Evolutionary conservation across 2,888 invertebrate species (phyloP).

Genomic region (Sarcophaga caerulescens): DNA sequence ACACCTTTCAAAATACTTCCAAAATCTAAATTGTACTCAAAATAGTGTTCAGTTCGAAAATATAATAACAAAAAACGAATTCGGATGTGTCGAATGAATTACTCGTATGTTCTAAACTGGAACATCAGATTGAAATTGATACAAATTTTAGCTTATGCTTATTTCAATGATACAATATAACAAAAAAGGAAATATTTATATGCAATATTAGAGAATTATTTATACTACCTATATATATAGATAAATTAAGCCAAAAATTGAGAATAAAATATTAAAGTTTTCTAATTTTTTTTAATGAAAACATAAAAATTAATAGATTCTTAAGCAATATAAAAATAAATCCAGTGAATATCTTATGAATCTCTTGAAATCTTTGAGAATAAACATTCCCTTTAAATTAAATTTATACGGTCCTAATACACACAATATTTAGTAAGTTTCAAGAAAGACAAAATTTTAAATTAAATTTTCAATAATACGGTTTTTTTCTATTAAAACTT

Average conservation of each 20-base stretch:
- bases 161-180: background rate
- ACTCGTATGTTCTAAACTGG: background rate
- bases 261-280: slow-evolving; percentile 14
- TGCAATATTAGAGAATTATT: slow-evolving; percentile 60
- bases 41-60: slow-evolving; percentile 39
- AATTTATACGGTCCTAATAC: background rate
- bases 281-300: background rate
- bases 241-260: slow-evolving; percentile 48
- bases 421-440: slow-evolving; percentile 24
- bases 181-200: slow-evolving; percentile 12
- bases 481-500: too few relatives aligned
- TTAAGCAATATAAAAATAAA: background rate
- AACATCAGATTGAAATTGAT: slow-evolving; percentile 35
- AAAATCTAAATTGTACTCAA: background rate
- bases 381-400: slow-evolving; percentile 9
- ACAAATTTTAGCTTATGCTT: slow-evolving; percentile 22
- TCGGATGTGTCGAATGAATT: slow-evolving; percentile 51
- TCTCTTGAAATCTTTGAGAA: background rate
- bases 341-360: background rate
- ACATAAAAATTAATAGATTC: background rate
- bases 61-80: background rate
- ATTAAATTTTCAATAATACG: too few relatives aligned
- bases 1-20: background rate
- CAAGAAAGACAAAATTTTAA: background rate
- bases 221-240: slow-evolving; percentile 13